A percentile compares a stretch with the other conserved stretches of the same genome.
Evolutionary conservation across 2,113 vertebrate species (phyloP).

Genomic region (Hemibagrus wyckioides): DNA sequence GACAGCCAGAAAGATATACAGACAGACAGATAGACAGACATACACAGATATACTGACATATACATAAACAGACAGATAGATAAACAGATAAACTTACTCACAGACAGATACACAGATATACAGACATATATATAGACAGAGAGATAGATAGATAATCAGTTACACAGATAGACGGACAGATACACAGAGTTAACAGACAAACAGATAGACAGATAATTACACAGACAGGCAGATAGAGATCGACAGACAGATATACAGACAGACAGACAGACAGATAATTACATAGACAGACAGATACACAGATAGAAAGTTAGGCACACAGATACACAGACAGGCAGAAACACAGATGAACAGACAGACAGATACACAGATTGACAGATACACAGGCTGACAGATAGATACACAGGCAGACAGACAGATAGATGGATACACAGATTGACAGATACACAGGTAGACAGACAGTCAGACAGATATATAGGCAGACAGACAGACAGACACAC

Average conservation of each 20-base stretch:
- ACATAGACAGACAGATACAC: background rate
- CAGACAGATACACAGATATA: background rate
- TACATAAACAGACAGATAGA: background rate
- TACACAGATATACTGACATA: background rate
- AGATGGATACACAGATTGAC: background rate
- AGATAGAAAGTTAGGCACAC: constrained; percentile 5
- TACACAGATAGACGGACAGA: background rate
- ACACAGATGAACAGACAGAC: constrained; percentile 33
- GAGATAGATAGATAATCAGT: background rate
- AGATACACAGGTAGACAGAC: background rate
- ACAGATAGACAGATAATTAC: background rate
- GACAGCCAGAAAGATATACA: background rate
- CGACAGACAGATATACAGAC: background rate
- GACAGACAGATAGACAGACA: background rate
- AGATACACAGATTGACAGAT: background rate
- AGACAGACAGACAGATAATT: background rate
- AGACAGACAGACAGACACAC: background rate
- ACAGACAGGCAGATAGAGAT: background rate
- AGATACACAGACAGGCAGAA: constrained; percentile 51
- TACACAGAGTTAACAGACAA: background rate
- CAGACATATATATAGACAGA: background rate
- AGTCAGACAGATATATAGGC: background rate
- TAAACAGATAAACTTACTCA: fast-evolving
- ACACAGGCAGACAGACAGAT: background rate
- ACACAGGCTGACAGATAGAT: background rate